Evolutionary conservation across 2,113 vertebrate species (phyloP).

Genomic region (Tinamus guttatus): DNA sequence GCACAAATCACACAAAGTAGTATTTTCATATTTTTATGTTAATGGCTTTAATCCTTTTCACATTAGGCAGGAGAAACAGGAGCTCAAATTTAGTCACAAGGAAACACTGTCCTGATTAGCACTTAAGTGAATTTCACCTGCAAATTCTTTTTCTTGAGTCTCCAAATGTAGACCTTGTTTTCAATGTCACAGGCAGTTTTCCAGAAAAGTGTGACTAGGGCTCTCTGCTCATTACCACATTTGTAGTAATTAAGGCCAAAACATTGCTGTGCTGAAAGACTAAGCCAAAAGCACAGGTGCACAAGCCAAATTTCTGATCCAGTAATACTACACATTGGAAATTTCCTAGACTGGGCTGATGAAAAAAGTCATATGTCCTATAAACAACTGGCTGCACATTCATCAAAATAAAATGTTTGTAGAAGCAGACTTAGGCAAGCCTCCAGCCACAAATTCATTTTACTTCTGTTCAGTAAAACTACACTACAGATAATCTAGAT

Average conservation of each 20-base stretch:
- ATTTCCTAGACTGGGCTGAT: neutral
- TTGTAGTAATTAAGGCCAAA: neutral
- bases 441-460: neutral
- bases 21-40: neutral
- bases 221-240: neutral
- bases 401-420: neutral
- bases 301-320: neutral
- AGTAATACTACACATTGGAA: neutral
- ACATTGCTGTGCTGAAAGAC: neutral
- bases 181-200: neutral
- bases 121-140: neutral
- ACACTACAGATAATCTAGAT: neutral
- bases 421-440: neutral
- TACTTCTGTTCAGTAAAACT: neutral
- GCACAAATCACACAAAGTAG: neutral
- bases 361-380: neutral
- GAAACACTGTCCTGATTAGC: neutral
- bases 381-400: neutral
- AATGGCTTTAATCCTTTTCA: neutral
- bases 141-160: neutral
- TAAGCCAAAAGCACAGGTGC: neutral
- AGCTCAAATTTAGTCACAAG: neutral
- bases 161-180: neutral
- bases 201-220: neutral
- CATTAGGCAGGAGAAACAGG: neutral